Base-by-base conservation (phyloP, 1,140 invertebrate genomes). In the Paraescarpia echinospica region DNA sequence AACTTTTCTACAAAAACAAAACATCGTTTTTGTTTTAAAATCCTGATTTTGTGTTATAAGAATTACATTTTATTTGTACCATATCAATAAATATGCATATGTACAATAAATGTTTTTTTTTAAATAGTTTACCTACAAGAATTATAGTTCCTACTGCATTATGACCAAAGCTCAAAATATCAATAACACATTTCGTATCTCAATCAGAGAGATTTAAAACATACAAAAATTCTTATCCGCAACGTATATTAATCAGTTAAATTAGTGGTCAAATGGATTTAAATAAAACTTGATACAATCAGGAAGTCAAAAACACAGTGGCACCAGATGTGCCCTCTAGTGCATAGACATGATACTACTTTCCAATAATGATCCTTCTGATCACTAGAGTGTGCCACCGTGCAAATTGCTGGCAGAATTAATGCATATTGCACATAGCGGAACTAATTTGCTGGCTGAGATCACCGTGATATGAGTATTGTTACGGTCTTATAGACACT, bases 261-360 rank as follows among this genome's bases (percentile, higher is more conserved):
- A 27, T 77, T 41, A 6, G 41, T 12, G 4, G 41, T 41, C 41
- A 41, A 41, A 77, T 27, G 59, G 59, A 77, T 77, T 77, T 77
- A 77, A 18, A 77, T 31, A 12, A 77, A 77, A 77, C 59, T 22
- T 77, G 27, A 77, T 12, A 77, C 59, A 5, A 77, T 18, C 59
- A 77, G 59, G 27, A 27, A 77, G 22, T 4, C 22, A 18, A 12
- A 6, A 77, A 77, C 59, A 77, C 59, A n/a, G n/a, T n/a, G n/a
- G n/a, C n/a, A n/a, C n/a, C n/a, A n/a, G n/a, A n/a, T n/a, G 59
- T 77, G 59, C 59, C 59, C 59, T 77, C 59, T 77, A 77, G 59
- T 77, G 59, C 14, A 27, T 31, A 77, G 22, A 77, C 8, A 18
- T 77, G 59, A 31, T 27, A 77, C 59, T 27, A 77, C 59, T 77